Percentiles rank a stretch among this genome's conserved stretches.
These are phyloP conservation scores for Euphonia xanthogaster DNA, from an alignment of 2,797 vertebrate genomes.

Conservation along the genomic window DNA sequence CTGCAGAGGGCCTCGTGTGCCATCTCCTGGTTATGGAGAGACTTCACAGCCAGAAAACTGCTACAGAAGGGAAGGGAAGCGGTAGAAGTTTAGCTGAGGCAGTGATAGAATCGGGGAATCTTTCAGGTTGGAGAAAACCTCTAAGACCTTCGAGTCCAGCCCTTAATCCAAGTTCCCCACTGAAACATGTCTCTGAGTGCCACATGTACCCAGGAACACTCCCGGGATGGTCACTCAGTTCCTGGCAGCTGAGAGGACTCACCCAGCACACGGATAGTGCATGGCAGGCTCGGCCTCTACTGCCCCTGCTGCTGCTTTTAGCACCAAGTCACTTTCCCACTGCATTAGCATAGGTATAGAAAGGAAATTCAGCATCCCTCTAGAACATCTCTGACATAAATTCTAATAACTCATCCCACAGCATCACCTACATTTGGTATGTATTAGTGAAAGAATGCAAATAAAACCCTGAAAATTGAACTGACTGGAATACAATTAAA, in stretches of 20 bases:
- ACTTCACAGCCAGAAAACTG: neutral
- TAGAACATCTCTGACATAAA: neutral
- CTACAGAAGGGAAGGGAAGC: neutral
- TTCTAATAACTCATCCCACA: neutral
- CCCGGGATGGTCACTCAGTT: neutral
- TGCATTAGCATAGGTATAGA: neutral
- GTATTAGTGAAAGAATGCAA: neutral
- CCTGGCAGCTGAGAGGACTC: neutral
- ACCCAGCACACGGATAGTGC: accelerated
- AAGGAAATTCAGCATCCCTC: neutral
- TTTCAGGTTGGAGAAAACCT: neutral
- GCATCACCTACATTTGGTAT: neutral
- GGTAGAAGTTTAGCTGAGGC: neutral
- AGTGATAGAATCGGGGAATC: neutral
- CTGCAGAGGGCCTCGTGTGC: neutral
- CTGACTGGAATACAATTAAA: neutral
- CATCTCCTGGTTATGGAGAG: slow-evolving; percentile 24
- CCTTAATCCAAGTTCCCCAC: neutral
- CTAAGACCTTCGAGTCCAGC: neutral
- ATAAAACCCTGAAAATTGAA: neutral
- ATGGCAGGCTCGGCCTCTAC: neutral
- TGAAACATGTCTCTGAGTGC: neutral
- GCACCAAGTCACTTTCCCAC: neutral
- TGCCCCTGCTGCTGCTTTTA: neutral
- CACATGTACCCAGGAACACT: neutral